A percentile compares a stretch with the other conserved stretches of the same genome.
Conservation (phyloP, 2,797 vertebrate genomes). For the Aplochiton taeniatus region DNA sequence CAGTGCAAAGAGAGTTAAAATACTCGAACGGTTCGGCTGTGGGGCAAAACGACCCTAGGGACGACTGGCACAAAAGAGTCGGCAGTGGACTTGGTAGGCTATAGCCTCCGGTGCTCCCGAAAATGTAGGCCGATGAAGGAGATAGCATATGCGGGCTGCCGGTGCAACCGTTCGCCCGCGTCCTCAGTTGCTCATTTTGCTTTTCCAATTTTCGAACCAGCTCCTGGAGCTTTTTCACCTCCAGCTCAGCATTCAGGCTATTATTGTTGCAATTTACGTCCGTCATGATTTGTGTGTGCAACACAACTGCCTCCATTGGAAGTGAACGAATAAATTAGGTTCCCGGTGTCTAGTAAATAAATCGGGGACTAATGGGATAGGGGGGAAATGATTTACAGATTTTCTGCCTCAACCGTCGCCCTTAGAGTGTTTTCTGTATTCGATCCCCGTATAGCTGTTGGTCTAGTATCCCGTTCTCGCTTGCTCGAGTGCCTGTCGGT, state of each 20-base stretch:
- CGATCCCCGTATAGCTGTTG: neutral
- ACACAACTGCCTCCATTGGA: slow-evolving; percentile 71
- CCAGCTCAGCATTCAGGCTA: slow-evolving; percentile 82
- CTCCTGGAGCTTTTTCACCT: slow-evolving; percentile 94
- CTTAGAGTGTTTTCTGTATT: slow-evolving; percentile 23
- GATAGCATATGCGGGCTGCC: slow-evolving; percentile 53
- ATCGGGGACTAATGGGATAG: neutral
- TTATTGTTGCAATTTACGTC: slow-evolving; percentile 78
- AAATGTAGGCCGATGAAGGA: slow-evolving; percentile 38
- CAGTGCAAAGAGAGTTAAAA: slow-evolving; percentile 70
- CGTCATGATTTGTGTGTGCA: slow-evolving; percentile 69
- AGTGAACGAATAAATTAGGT: neutral
- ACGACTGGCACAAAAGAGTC: slow-evolving; percentile 66
- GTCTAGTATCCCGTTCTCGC: neutral
- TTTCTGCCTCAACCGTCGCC: slow-evolving; percentile 26
- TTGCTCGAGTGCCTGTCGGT: neutral
- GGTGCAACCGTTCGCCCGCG: slow-evolving; percentile 67
- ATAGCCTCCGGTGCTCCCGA: slow-evolving; percentile 39
- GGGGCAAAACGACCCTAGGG: slow-evolving; percentile 31
- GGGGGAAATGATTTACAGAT: slow-evolving; percentile 16
- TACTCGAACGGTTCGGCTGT: slow-evolving; percentile 71
- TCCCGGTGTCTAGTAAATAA: slow-evolving; percentile 4
- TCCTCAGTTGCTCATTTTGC: slow-evolving; percentile 89
- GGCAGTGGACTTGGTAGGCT: slow-evolving; percentile 72
- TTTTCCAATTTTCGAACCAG: slow-evolving; percentile 89